These are phyloP conservation scores for Nudaria mundana DNA, from an alignment of 2,888 invertebrate species.

Conservation along the genomic window DNA sequence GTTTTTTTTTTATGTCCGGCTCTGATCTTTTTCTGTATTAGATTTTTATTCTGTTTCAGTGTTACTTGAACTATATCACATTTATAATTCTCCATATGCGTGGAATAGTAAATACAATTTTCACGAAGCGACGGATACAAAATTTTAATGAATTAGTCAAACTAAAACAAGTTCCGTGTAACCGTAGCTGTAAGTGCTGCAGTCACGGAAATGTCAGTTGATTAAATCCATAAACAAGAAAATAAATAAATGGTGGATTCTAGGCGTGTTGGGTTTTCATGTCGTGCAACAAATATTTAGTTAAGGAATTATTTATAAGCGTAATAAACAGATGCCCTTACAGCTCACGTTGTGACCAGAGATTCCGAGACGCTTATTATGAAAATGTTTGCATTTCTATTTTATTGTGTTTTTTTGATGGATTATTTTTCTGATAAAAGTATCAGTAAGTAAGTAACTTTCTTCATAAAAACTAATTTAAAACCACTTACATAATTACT, in stretches of 20 bases:
- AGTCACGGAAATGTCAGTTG: slow-evolving; percentile 63
- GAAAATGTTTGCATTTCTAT: too few species aligned
- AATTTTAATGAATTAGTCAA: slow-evolving; percentile 30
- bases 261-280: slow-evolving; percentile 15
- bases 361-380: too few species aligned
- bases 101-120: slow-evolving; percentile 8
- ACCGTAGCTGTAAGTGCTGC: slow-evolving; percentile 44
- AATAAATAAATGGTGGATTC: slow-evolving; percentile 39
- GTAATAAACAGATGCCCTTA: slow-evolving; percentile 4
- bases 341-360: not conserved
- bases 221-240: slow-evolving; percentile 51
- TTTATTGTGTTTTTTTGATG: too few species aligned
- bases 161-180: slow-evolving; percentile 39
- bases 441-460: too few species aligned
- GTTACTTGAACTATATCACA: too few species aligned
- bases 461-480: too few species aligned
- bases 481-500: too few species aligned
- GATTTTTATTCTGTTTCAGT: too few species aligned
- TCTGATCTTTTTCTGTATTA: too few species aligned
- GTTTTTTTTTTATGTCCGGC: too few species aligned
- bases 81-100: not conserved
- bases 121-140: slow-evolving; percentile 7
- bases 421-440: too few species aligned
- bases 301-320: slow-evolving; percentile 11
- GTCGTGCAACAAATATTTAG: slow-evolving; percentile 22